phyloP scores from a whole-genome alignment of 1,140 invertebrate genomes.

The Cotesia vestalis region DNA sequence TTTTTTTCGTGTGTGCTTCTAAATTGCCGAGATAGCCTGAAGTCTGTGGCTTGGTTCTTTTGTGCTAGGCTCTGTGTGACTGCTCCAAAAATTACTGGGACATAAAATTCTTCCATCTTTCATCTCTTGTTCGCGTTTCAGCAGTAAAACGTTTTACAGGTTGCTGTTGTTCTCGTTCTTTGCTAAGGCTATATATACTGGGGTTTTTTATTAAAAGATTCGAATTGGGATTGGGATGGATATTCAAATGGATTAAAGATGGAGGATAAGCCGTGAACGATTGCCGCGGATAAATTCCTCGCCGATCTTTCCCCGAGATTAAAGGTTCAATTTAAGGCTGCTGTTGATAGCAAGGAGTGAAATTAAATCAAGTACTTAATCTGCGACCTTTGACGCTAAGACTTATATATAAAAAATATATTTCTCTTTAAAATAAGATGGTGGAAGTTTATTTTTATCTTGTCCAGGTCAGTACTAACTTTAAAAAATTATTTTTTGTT shows the following conservation, averaged over 20 bases:
- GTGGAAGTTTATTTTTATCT: conserved; percentile 17
- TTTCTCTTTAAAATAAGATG: neutral
- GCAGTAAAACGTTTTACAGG: too few species aligned
- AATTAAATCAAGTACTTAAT: neutral
- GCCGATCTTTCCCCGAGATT: conserved; percentile 53
- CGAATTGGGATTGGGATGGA: neutral
- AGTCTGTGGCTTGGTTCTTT: too few species aligned
- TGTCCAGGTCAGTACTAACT: neutral
- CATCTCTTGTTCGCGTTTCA: too few species aligned
- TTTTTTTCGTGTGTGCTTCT: neutral
- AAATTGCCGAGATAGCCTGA: too few species aligned
- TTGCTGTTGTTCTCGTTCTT: too few species aligned
- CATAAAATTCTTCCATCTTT: neutral
- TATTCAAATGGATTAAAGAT: conserved; percentile 5
- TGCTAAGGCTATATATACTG: too few species aligned
- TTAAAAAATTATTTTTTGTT: too few species aligned
- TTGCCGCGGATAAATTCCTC: conserved; percentile 38
- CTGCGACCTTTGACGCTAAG: neutral
- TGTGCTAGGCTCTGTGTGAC: too few species aligned
- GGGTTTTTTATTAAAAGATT: neutral
- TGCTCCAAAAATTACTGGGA: too few species aligned
- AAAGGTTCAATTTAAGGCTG: conserved; percentile 52
- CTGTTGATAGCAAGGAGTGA: conserved; percentile 30
- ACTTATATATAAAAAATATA: conserved; percentile 1
- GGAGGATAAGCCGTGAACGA: conserved; percentile 6